Evolutionary conservation across 2,797 vertebrate genomes (phyloP).

Genomic region (Remorina albescens): DNA sequence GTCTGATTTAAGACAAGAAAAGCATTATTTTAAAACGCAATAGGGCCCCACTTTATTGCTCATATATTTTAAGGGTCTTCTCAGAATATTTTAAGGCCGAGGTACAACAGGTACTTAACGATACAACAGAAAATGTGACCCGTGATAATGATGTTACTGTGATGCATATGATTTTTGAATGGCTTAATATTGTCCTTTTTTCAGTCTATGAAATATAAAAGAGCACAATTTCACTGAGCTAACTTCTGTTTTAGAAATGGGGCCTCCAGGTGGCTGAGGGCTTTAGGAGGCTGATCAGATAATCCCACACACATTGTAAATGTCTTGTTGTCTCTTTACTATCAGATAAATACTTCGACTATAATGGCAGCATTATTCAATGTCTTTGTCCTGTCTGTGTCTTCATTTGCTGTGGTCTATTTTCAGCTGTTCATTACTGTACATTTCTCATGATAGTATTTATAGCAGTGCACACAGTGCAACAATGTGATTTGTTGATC

Average conservation of each 20-base stretch:
- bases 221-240: not conserved
- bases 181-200: not conserved
- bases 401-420: not conserved
- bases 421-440: not conserved
- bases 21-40: conserved; percentile 7
- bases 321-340: too few species aligned
- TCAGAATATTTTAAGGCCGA: not conserved
- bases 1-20: conserved; percentile 79
- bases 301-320: too few species aligned
- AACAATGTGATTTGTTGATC: too few species aligned
- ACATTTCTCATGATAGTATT: not conserved
- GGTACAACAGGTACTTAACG: too few species aligned
- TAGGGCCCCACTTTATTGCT: not conserved
- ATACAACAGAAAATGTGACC: too few species aligned
- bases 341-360: too few species aligned
- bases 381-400: too few species aligned
- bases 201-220: not conserved
- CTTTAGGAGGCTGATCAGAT: too few species aligned
- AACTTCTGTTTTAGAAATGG: not conserved
- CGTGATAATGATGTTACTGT: not conserved
- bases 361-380: too few species aligned
- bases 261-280: not conserved
- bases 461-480: not conserved
- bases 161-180: not conserved
- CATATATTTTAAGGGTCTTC: not conserved